Base-by-base conservation (phyloP, 2,888 invertebrate genomes). In the Orgyia antiqua region DNA sequence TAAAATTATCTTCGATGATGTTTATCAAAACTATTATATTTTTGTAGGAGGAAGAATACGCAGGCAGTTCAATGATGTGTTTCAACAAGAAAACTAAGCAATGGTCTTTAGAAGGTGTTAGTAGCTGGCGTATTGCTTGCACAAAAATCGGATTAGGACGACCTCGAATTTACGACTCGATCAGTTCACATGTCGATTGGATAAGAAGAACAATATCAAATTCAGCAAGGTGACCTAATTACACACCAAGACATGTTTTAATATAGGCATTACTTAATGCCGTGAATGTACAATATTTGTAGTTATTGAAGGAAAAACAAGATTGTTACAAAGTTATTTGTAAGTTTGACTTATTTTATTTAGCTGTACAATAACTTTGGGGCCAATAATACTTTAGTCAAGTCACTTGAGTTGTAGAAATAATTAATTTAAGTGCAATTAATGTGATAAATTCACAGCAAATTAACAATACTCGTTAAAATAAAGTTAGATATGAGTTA, bases 111-210 rank as follows among this genome's bases (percentile, higher is more conserved):
- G 87, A 91, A 13, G 96, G 96, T 0, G 91, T 96, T 2, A 91
- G 93, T 29, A 94, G 93, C 31, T 95, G 95, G 95, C 88, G 95
- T 39, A 95, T 95, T 54, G 94, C 94, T 1, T 95, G 95, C 56
- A 90, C 93, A 0, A 93, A 93, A 51, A 89, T 90, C 24, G 94
- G 94, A 4, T 83, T 91, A 24, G 93, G 93, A 31, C 78, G 95
- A 43, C 95, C 95, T 0, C 86, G 95, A 42, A 91, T 94, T 76
- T 95, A 95, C 59, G 95, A 95, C 58, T 91, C 93, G 59, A 91
- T 95, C 30, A 88, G 91, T 8, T 93, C 95, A 1, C 95, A 95
- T 62, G 89, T 94, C 12, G 93, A 94, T 45, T 96, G 96, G 96
- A 94, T 96, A 55, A 88, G 89, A 54, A 90, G 93, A 52, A 94